Evolutionary conservation across 1,140 invertebrate species (phyloP), one percentile per base, ranked within the genome.

Genomic region (Doryteuthis pealeii): DNA sequence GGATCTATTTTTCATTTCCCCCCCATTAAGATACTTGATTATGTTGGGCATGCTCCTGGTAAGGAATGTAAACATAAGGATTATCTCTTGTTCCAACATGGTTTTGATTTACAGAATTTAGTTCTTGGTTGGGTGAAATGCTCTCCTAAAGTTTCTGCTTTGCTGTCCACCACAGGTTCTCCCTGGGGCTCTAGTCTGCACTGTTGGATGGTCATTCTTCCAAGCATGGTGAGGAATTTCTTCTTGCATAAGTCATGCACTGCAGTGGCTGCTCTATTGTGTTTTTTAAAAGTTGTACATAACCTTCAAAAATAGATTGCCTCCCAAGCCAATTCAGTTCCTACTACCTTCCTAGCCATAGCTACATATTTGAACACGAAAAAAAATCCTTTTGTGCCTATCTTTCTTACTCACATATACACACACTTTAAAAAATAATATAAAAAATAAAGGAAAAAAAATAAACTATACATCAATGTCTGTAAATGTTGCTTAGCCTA

Each of bases 161-260:
- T 62, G 54, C 54, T 62, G 54, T 62, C 54, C 54, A 62, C 54
- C 54, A 62, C 54, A 62, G 54, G 54, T 62, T 62, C 54, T 62
- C 54, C 54, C 54, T 62, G 54, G 54, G 54, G 54, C 54, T 62
- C 54, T 62, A 62, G 54, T 62, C 54, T 62, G 54, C 54, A 62
- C 54, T 62, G 54, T 22, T 62, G 54, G 54, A 62, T 62, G 54
- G 54, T 62, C 54, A 62, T 62, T 62, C 54, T 62, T 62, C 54
- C 54, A 62, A 62, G 54, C 54, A 62, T 62, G 54, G 54, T 62
- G 54, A 62, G 54, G 54, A 62, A 62, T 62, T 62, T 62, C 54
- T 62, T 62, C 18, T 62, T 62, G 54, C 54, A 62, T 62, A 62
- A 62, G 26, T 62, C 26, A 62, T 62, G 54, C 54, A 62, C 54